A percentile compares a stretch with the other conserved stretches of the same genome.
Conservation (phyloP, 2,797 vertebrate genomes). For the Limnodromus scolopaceus region DNA sequence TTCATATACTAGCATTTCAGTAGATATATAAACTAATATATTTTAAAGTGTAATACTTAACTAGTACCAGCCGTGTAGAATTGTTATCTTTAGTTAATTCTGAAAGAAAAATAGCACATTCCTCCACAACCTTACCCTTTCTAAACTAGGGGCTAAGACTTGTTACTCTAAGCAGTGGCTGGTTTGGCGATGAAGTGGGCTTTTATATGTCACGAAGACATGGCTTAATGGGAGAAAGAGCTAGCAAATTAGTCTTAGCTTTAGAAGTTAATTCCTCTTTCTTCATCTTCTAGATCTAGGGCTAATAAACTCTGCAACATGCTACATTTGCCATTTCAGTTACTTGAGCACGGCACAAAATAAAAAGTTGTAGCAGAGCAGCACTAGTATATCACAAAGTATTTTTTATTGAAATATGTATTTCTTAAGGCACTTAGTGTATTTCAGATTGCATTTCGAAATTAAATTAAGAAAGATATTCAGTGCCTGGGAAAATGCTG, state of each 20-base stretch:
- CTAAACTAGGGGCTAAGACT: not conserved
- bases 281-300: not conserved
- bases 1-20: not conserved
- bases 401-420: not conserved
- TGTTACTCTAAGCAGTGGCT: not conserved
- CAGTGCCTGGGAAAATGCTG: not conserved
- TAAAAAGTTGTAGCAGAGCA: not conserved
- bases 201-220: not conserved
- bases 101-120: not conserved
- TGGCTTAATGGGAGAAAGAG: not conserved
- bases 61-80: not conserved
- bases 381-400: not conserved
- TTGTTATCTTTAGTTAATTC: not conserved
- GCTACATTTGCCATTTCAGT: not conserved
- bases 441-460: not conserved
- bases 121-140: not conserved
- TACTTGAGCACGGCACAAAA: not conserved
- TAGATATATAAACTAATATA: not conserved
- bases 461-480: not conserved
- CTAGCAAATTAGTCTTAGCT: not conserved
- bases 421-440: not conserved
- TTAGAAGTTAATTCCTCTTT: not conserved
- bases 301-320: not conserved
- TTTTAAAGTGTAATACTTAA: not conserved
- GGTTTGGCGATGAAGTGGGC: not conserved